A percentile compares a stretch with the other conserved stretches of the same genome.
Evolutionary conservation across 2,888 invertebrate genomes (phyloP).

Genomic region (Lasioglossum pauxillum): DNA sequence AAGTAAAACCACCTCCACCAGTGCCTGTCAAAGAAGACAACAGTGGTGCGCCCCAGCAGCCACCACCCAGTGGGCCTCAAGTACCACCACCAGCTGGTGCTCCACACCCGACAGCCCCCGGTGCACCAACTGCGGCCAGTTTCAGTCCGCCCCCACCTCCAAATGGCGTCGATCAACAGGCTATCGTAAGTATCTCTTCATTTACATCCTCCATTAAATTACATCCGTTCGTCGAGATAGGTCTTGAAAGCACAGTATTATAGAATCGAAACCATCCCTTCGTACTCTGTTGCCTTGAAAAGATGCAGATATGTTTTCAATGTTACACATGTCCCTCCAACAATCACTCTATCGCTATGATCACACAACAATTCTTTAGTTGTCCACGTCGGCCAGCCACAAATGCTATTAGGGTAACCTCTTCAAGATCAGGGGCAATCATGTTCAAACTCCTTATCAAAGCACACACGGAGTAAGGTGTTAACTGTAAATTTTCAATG

Average conservation of each 20-base stretch:
- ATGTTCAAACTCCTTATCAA: not conserved
- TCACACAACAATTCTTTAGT: too few relatives aligned
- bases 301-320: too few relatives aligned
- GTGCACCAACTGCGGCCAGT: constrained; percentile 83
- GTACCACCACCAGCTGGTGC: constrained; percentile 79
- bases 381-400: too few relatives aligned
- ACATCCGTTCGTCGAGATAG: not conserved
- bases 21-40: constrained; percentile 83
- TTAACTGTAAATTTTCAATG: not conserved
- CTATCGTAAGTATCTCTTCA: constrained; percentile 77
- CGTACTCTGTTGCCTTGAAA: not conserved
- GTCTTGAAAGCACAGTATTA: not conserved
- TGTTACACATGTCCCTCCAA: too few relatives aligned
- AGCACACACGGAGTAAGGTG: not conserved
- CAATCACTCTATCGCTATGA: too few relatives aligned
- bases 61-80: constrained; percentile 83
- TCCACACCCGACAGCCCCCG: constrained; percentile 79
- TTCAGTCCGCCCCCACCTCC: constrained; percentile 86
- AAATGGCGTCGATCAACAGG: constrained; percentile 84
- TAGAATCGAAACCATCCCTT: not conserved
- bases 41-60: constrained; percentile 79
- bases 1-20: constrained; percentile 83
- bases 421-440: not conserved
- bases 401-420: too few relatives aligned
- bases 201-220: not conserved